These are phyloP conservation scores for Metridium senile DNA, from an alignment of 92 coral and sea anemone genomes.

Conservation along the genomic window DNA sequence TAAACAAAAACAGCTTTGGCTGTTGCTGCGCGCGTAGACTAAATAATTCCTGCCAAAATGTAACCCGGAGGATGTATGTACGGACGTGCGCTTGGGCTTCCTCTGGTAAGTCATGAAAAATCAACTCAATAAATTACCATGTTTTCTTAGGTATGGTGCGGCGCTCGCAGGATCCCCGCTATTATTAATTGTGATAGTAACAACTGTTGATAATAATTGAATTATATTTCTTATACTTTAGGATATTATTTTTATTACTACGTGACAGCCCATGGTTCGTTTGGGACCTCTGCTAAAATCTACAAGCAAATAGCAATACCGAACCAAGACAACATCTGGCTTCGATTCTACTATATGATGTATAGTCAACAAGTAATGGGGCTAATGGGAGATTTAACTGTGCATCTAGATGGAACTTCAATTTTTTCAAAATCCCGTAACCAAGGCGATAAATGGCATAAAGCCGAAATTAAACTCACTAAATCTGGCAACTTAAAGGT, in stretches of 20 bases:
- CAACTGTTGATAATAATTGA: background rate
- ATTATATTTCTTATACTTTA: too few relatives aligned
- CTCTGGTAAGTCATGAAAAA: too few relatives aligned
- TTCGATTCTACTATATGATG: background rate
- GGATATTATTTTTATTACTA: background rate
- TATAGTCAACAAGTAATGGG: background rate
- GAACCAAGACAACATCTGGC: background rate
- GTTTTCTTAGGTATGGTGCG: too few relatives aligned
- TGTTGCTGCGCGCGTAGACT: too few relatives aligned
- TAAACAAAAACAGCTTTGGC: too few relatives aligned
- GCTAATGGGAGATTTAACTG: background rate
- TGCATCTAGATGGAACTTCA: background rate
- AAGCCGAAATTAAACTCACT: background rate
- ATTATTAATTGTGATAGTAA: too few relatives aligned
- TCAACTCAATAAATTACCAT: too few relatives aligned
- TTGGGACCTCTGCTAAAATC: background rate
- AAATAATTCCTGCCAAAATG: too few relatives aligned
- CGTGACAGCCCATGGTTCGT: background rate
- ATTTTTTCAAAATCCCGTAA: too few relatives aligned
- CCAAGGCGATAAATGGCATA: background rate
- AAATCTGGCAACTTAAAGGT: background rate
- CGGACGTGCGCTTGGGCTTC: too few relatives aligned
- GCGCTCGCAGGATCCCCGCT: too few relatives aligned
- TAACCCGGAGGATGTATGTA: too few relatives aligned
- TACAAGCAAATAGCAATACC: background rate